These are phyloP conservation scores for Neogobius melanostomus DNA, from an alignment of 2,113 vertebrate genomes.

Conservation along the genomic window DNA sequence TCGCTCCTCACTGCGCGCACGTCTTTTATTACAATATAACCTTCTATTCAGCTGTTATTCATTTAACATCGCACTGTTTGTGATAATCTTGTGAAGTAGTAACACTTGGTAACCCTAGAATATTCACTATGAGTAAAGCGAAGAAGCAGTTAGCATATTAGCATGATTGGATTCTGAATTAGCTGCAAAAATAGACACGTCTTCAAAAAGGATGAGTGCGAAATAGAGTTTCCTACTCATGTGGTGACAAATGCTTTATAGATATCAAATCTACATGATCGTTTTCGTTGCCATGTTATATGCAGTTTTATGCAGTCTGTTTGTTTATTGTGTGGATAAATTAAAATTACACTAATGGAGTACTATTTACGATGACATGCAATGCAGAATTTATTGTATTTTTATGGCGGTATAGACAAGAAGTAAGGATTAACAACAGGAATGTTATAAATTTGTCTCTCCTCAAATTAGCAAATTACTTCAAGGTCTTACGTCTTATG, in stretches of 20 bases:
- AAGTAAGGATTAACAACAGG: too few species aligned
- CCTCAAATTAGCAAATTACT: too few species aligned
- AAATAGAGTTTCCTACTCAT: too few species aligned
- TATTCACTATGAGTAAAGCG: not conserved
- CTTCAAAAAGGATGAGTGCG: not conserved
- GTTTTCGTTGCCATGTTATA: too few species aligned
- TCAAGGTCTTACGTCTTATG: too few species aligned
- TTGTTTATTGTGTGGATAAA: too few species aligned
- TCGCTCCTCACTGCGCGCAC: not conserved
- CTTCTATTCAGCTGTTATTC: not conserved
- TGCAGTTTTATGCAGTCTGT: too few species aligned
- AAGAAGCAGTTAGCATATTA: not conserved
- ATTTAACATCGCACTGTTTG: not conserved
- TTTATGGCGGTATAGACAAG: too few species aligned
- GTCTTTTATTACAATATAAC: not conserved
- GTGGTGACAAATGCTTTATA: not conserved
- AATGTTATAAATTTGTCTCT: too few species aligned
- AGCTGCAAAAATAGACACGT: not conserved
- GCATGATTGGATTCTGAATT: not conserved
- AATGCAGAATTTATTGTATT: too few species aligned
- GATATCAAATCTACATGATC: not conserved
- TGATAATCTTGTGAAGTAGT: not conserved
- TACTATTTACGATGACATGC: too few species aligned
- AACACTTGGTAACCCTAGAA: not conserved
- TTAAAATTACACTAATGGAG: too few species aligned